These are phyloP conservation scores for Cancer borealis DNA, from an alignment of 2,888 invertebrate species.

Conservation along the genomic window DNA sequence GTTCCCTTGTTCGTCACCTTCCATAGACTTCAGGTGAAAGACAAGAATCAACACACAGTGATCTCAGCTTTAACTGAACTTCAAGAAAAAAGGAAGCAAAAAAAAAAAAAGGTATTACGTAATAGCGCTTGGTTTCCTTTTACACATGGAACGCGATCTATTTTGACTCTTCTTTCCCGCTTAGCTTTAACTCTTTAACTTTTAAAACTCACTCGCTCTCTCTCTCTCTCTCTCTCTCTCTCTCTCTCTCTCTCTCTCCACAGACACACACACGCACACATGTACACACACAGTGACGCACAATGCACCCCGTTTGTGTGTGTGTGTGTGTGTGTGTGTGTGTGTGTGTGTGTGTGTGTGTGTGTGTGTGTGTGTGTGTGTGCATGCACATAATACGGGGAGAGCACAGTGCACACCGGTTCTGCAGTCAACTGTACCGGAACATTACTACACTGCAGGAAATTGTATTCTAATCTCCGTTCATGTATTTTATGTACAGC, in stretches of 20 bases:
- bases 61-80: conserved; percentile 2
- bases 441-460: conserved; percentile 37
- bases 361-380: conserved; percentile 27
- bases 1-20: conserved; percentile 9
- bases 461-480: conserved; percentile 37
- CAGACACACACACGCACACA: neutral
- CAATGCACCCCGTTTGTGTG: neutral
- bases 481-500: conserved; percentile 28
- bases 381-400: neutral
- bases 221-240: conserved; percentile 5
- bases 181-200: neutral
- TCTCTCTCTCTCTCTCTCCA: conserved; percentile 11
- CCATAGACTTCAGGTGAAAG: neutral
- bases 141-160: neutral
- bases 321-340: conserved; percentile 22
- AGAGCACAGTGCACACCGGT: conserved; percentile 10
- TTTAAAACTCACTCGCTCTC: neutral
- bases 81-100: neutral
- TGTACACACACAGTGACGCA: too few species aligned
- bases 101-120: neutral
- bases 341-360: conserved; percentile 32
- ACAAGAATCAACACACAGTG: neutral
- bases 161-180: neutral
- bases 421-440: conserved; percentile 16
- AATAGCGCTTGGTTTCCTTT: conserved; percentile 1